Percentiles rank a stretch among this genome's conserved stretches.
phyloP scores from a whole-genome alignment of 1,140 invertebrate species.

The Zaprionus capensis region DNA sequence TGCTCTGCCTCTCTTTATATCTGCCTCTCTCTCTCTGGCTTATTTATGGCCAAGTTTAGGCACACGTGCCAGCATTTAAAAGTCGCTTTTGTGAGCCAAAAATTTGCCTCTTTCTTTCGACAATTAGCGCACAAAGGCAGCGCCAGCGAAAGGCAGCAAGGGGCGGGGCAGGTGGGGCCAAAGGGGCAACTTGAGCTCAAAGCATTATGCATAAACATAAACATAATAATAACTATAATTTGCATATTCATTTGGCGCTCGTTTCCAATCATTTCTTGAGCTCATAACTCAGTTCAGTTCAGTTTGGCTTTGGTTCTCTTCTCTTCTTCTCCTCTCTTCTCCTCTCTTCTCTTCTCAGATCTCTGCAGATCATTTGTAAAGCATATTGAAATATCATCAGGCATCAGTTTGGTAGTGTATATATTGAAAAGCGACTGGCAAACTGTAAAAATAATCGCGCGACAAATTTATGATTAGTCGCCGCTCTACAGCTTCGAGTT shows the following conservation, averaged over 20 bases:
- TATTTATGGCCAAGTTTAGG: constrained; percentile 52
- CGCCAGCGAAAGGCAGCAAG: constrained; percentile 4
- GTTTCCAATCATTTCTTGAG: constrained; percentile 62
- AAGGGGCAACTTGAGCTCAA: constrained; percentile 36
- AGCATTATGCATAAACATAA: constrained; percentile 70
- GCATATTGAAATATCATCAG: constrained; percentile 57
- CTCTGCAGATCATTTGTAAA: constrained; percentile 2
- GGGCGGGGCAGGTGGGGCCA: neutral
- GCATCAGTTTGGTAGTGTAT: neutral
- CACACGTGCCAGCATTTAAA: constrained; percentile 67
- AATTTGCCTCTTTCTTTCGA: constrained; percentile 46
- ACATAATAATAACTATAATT: constrained; percentile 81
- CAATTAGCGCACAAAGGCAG: constrained; percentile 60
- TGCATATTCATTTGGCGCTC: constrained; percentile 69
- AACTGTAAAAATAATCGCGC: constrained; percentile 80
- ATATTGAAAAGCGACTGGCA: constrained; percentile 53
- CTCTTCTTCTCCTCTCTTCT: neutral
- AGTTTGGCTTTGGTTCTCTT: neutral
- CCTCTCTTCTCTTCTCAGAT: neutral
- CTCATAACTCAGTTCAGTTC: constrained; percentile 63
- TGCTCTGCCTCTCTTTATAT: neutral
- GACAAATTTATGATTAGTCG: constrained; percentile 80
- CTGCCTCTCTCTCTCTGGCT: constrained; percentile 19
- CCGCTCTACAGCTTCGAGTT: neutral
- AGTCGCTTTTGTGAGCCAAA: constrained; percentile 36